Percentiles rank a stretch among this genome's conserved stretches.
Conservation (phyloP, 2,797 vertebrate genomes). For the Rallus crepitans region DNA sequence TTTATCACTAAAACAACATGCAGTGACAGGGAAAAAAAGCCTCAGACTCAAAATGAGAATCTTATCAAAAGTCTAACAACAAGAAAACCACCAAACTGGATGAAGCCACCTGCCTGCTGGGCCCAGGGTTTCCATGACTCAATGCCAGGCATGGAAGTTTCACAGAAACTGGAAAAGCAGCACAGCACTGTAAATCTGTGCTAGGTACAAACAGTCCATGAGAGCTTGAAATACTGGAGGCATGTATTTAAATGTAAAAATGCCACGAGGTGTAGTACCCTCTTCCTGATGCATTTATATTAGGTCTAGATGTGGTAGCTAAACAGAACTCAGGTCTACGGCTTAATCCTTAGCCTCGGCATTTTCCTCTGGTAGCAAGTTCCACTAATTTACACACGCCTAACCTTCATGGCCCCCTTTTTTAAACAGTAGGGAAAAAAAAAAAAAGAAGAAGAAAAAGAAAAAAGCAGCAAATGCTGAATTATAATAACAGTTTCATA, state of each 20-base stretch:
- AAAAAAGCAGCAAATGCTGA: background rate
- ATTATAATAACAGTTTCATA: background rate
- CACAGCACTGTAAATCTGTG: background rate
- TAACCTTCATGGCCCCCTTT: background rate
- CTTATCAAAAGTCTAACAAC: background rate
- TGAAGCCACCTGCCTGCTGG: background rate
- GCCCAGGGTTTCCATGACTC: background rate
- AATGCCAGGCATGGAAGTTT: background rate
- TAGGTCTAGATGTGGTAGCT: background rate
- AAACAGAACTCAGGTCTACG: background rate
- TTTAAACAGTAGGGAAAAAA: background rate
- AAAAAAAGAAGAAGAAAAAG: background rate
- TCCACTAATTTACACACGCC: background rate
- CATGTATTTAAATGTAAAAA: background rate
- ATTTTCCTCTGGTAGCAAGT: background rate
- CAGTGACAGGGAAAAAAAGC: background rate
- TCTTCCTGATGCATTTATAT: background rate
- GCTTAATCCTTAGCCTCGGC: background rate
- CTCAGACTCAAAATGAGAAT: background rate
- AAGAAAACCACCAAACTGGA: background rate
- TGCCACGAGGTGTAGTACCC: background rate
- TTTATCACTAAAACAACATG: background rate
- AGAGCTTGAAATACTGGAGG: fast-evolving
- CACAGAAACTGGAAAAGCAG: background rate
- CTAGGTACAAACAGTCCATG: background rate